A percentile compares a stretch with the other conserved stretches of the same genome.
These are phyloP conservation scores for Dasyprocta punctata DNA, from an alignment of 2,113 vertebrate species.

Conservation along the genomic window DNA sequence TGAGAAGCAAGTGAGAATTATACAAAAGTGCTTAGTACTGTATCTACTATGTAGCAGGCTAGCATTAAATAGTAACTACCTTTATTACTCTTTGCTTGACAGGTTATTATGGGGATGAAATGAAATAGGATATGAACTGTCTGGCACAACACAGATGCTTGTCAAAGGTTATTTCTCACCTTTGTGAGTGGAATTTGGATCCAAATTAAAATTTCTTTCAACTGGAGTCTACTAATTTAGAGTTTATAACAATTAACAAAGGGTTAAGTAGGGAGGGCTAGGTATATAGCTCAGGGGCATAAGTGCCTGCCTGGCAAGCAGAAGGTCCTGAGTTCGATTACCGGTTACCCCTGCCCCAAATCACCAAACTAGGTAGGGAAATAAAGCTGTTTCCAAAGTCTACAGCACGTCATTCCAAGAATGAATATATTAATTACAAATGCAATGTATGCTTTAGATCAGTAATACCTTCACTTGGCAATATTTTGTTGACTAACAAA, in stretches of 20 bases:
- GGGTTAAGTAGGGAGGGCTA: neutral
- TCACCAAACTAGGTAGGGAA: neutral
- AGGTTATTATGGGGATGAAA: conserved; percentile 15
- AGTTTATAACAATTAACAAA: neutral
- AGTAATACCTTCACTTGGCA: neutral
- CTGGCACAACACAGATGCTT: neutral
- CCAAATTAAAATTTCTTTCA: neutral
- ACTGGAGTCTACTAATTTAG: neutral
- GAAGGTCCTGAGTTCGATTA: too few relatives aligned
- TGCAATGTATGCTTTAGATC: neutral
- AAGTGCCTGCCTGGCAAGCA: too few relatives aligned
- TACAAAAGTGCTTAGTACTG: conserved; percentile 14
- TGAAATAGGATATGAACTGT: neutral
- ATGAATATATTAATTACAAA: neutral
- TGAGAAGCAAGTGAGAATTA: conserved; percentile 21
- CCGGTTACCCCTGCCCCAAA: too few relatives aligned
- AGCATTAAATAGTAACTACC: conserved; percentile 27
- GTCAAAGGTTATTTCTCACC: conserved; percentile 30
- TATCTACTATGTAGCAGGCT: neutral
- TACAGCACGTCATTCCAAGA: neutral
- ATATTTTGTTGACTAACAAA: conserved; percentile 15
- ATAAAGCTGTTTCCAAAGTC: neutral
- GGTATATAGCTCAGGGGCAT: too few relatives aligned
- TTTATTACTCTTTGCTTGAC: conserved; percentile 32
- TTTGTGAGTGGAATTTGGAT: neutral